Conservation (phyloP, 2,888 invertebrate genomes). For the Cordilura impudica region DNA sequence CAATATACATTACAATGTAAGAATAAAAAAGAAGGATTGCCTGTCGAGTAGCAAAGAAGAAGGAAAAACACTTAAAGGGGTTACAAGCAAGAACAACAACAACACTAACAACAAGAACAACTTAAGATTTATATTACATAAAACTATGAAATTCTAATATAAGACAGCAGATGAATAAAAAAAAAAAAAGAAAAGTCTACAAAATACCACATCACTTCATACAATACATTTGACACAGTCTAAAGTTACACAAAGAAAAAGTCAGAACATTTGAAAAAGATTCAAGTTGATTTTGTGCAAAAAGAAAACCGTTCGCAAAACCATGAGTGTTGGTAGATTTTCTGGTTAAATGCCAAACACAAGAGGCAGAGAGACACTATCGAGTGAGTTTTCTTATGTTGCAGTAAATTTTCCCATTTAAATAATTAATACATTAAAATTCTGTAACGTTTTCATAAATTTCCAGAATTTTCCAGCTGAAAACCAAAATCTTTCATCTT, state of each 20-base stretch:
- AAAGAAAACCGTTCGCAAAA: conserved; percentile 33
- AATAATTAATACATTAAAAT: conserved; percentile 49
- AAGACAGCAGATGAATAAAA: background rate
- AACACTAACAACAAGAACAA: conserved; percentile 46
- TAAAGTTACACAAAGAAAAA: conserved; percentile 35
- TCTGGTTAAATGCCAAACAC: conserved; percentile 53
- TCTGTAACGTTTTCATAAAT: background rate
- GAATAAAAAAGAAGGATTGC: background rate
- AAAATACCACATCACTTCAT: background rate
- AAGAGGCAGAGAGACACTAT: background rate
- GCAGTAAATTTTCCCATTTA: conserved; percentile 25
- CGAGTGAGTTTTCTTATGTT: background rate
- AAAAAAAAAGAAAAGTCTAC: background rate
- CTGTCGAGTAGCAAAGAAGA: conserved; percentile 5
- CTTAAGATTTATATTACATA: conserved; percentile 60
- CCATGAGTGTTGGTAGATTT: conserved; percentile 57
- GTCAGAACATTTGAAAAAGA: conserved; percentile 29
- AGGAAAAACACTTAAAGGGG: conserved; percentile 59
- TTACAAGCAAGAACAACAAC: conserved; percentile 45
- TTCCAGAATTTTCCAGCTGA: background rate
- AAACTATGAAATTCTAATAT: conserved; percentile 60
- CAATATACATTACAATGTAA: background rate
- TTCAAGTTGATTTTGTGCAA: conserved; percentile 36
- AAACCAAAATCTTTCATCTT: conserved; percentile 18
- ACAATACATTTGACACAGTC: conserved; percentile 15